Conservation (phyloP, 2,888 invertebrate genomes). For the Tetragnatha montana region DNA sequence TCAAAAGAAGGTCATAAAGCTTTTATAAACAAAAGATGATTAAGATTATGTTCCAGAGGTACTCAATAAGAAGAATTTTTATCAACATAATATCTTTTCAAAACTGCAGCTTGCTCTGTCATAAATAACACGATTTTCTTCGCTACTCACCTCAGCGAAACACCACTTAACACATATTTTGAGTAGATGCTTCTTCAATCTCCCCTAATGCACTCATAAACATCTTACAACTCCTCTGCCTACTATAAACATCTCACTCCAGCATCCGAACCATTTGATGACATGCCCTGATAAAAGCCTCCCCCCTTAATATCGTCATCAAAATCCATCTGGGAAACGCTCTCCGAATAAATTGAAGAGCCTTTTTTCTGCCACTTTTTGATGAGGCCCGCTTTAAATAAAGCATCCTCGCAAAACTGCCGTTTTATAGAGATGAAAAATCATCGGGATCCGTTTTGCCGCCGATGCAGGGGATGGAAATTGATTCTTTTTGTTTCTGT, state of each 20-base stretch:
- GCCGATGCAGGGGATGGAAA: neutral
- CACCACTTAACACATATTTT: too few species aligned
- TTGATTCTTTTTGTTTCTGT: conserved; percentile 22
- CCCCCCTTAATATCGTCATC: conserved; percentile 2
- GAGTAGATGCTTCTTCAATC: neutral
- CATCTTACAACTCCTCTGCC: neutral
- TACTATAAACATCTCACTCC: neutral
- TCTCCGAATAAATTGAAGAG: conserved; percentile 1
- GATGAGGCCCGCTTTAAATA: neutral
- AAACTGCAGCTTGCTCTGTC: neutral
- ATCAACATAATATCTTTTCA: neutral
- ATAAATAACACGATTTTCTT: neutral
- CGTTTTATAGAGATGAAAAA: conserved; percentile 26
- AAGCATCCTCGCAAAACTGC: neutral
- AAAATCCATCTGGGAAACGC: neutral
- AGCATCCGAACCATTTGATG: conserved; percentile 8
- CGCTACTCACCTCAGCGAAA: too few species aligned
- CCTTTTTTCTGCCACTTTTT: neutral
- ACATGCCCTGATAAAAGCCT: neutral
- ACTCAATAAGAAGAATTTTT: too few species aligned
- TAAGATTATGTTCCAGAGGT: too few species aligned
- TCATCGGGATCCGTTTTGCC: neutral
- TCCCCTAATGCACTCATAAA: neutral
- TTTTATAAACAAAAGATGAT: neutral
- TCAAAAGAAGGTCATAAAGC: neutral